Conservation (phyloP, 2,888 invertebrate genomes). For the Carcina quercana region DNA sequence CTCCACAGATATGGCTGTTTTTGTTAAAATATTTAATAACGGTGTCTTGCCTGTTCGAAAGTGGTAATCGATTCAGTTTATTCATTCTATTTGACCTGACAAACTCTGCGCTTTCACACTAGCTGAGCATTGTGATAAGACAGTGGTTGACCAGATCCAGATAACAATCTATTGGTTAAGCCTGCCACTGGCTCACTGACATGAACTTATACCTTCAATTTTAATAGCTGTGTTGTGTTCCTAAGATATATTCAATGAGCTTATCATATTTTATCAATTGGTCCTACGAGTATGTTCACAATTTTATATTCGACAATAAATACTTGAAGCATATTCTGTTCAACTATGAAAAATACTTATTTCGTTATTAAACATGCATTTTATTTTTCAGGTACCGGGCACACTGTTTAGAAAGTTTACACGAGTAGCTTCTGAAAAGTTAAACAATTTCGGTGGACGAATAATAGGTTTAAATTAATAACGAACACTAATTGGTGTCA, state of each 20-base stretch:
- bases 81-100: too few relatives aligned
- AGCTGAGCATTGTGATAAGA: too few relatives aligned
- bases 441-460: slow-evolving; percentile 73
- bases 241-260: not conserved
- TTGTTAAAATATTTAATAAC: too few relatives aligned
- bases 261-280: not conserved
- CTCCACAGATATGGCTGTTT: too few relatives aligned
- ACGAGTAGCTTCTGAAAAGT: slow-evolving; percentile 63
- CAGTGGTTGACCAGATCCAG: too few relatives aligned
- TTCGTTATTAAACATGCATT: not conserved
- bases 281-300: not conserved
- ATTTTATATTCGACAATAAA: not conserved
- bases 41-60: too few relatives aligned
- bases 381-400: slow-evolving; percentile 64
- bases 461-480: slow-evolving; percentile 65
- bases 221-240: not conserved
- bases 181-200: too few relatives aligned
- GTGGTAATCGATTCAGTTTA: too few relatives aligned
- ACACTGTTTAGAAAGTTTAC: slow-evolving; percentile 63
- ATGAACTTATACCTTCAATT: not conserved
- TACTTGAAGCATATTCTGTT: not conserved
- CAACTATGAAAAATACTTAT: not conserved
- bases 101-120: too few relatives aligned
- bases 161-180: too few relatives aligned
- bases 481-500: too few relatives aligned